Percentiles rank a stretch among this genome's conserved stretches.
Conservation (phyloP, 1,140 invertebrate species). For the Solenopsis invicta region DNA sequence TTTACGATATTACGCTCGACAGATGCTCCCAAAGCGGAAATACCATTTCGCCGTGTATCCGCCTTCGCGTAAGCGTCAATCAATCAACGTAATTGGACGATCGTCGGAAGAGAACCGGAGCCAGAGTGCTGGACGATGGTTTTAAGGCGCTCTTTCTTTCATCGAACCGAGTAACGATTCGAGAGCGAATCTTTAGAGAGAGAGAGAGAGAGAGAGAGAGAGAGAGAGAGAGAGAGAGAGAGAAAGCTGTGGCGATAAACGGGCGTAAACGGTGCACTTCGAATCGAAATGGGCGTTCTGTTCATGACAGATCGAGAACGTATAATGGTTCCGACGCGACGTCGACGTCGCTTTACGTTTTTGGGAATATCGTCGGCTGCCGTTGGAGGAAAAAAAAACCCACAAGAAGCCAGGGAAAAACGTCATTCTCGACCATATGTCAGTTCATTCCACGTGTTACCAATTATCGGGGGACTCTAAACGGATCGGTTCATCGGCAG, state of each 20-base stretch:
- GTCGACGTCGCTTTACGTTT: slow-evolving; percentile 29
- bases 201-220: neutral
- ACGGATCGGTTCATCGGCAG: slow-evolving; percentile 45
- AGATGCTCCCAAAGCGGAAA: slow-evolving; percentile 2
- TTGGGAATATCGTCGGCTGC: slow-evolving; percentile 26
- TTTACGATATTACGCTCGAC: neutral
- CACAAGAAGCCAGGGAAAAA: slow-evolving; percentile 2
- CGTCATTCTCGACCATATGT: slow-evolving; percentile 43
- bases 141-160: slow-evolving; percentile 34
- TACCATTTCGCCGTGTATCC: slow-evolving; percentile 14
- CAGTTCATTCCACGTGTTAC: slow-evolving; percentile 55
- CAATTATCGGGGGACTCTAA: slow-evolving; percentile 55
- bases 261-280: neutral
- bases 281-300: slow-evolving; percentile 46
- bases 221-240: neutral
- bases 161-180: slow-evolving; percentile 19
- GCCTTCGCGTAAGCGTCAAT: slow-evolving; percentile 27
- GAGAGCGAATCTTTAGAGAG: neutral
- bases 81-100: slow-evolving; percentile 59
- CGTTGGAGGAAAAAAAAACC: slow-evolving; percentile 13
- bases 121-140: neutral
- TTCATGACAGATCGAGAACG: slow-evolving; percentile 40
- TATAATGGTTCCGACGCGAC: slow-evolving; percentile 24
- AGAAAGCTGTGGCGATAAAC: slow-evolving; percentile 18
- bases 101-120: neutral